Percentiles rank a stretch among this genome's conserved stretches.
These are phyloP conservation scores for Montifringilla adamsi DNA, from an alignment of 2,113 vertebrate genomes.

Conservation along the genomic window DNA sequence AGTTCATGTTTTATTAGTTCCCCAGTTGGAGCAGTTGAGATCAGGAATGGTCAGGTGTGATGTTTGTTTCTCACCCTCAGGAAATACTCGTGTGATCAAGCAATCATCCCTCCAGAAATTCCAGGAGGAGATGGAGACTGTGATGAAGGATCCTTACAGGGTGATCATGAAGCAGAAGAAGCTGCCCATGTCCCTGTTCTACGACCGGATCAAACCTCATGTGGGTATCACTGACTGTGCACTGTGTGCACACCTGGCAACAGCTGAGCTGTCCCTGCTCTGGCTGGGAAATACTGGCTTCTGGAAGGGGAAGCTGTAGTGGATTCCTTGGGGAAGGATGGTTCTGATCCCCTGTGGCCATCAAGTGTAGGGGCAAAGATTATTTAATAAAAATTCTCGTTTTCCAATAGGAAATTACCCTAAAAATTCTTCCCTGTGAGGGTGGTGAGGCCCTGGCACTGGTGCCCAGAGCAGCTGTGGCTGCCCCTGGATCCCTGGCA, in stretches of 20 bases:
- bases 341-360: background rate
- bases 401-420: background rate
- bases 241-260: background rate
- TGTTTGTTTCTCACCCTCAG: conserved; percentile 54
- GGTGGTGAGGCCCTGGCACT: background rate
- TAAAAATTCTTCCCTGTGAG: background rate
- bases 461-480: background rate
- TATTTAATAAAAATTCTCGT: background rate
- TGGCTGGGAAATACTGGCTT: rapidly evolving
- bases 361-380: background rate
- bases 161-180: conserved; percentile 93
- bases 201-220: conserved; percentile 87
- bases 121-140: conserved; percentile 91
- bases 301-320: background rate
- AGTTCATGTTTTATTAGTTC: background rate
- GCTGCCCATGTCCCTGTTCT: conserved; percentile 92
- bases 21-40: background rate
- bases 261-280: rapidly evolving
- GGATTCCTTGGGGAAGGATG: background rate
- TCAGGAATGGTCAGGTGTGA: background rate
- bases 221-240: conserved; percentile 71
- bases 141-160: conserved; percentile 92
- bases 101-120: conserved; percentile 95
- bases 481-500: background rate
- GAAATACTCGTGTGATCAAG: conserved; percentile 96